Evolutionary conservation across 2,797 vertebrate species (phyloP).

Genomic region (Neosilurus mollespiculum): DNA sequence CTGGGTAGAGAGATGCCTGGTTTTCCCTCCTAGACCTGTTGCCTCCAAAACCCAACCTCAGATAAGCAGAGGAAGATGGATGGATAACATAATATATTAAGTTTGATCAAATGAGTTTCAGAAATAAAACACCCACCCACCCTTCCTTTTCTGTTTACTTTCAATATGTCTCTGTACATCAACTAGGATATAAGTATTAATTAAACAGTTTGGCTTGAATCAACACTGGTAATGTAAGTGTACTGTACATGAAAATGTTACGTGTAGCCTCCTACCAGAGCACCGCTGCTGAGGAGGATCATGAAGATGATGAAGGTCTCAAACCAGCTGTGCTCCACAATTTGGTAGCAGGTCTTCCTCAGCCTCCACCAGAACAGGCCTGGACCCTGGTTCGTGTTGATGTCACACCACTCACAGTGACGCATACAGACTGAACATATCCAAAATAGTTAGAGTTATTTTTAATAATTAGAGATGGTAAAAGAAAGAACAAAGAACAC

Average conservation of each 20-base stretch:
- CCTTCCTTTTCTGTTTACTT: too few species aligned
- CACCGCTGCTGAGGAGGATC: slow-evolving; percentile 82
- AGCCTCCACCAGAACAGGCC: slow-evolving; percentile 85
- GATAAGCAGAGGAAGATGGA: too few species aligned
- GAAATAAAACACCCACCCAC: too few species aligned
- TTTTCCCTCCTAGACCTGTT: too few species aligned
- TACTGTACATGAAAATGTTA: background rate
- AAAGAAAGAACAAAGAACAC: background rate
- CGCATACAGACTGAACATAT: slow-evolving; percentile 73
- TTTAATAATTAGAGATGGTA: background rate
- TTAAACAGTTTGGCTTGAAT: background rate
- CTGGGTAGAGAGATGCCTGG: too few species aligned
- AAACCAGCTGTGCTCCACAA: slow-evolving; percentile 93
- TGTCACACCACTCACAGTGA: slow-evolving; percentile 72
- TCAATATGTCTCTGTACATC: too few species aligned
- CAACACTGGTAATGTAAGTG: background rate
- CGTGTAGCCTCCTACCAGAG: slow-evolving; percentile 77
- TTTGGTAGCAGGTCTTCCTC: slow-evolving; percentile 92
- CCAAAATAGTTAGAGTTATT: background rate
- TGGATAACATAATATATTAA: too few species aligned
- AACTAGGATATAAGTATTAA: background rate
- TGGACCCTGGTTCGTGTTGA: slow-evolving; percentile 71
- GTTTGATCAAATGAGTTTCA: too few species aligned
- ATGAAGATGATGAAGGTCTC: slow-evolving; percentile 86
- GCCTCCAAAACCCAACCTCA: too few species aligned